phyloP scores from a whole-genome alignment of 1,140 invertebrate genomes.

The Diuraphis noxia region DNA sequence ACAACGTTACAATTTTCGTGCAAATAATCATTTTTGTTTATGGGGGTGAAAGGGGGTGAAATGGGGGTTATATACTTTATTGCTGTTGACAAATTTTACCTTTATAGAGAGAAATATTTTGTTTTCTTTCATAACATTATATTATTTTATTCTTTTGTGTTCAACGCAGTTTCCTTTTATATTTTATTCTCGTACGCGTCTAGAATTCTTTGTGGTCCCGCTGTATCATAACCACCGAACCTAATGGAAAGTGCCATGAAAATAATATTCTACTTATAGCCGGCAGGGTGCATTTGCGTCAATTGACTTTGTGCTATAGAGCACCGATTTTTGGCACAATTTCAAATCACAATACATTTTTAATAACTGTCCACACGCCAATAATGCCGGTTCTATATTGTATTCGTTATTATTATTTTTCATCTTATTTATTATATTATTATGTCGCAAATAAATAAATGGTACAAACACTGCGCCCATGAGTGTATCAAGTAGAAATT shows the following conservation, averaged over 20 bases:
- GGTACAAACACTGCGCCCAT: rapidly evolving
- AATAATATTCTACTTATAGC: not conserved
- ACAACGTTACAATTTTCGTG: not conserved
- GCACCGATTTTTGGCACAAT: not conserved
- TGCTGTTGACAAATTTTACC: not conserved
- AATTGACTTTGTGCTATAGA: not conserved
- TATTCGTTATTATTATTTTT: not conserved
- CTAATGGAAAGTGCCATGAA: no score
- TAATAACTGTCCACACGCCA: not conserved
- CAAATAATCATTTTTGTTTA: not conserved
- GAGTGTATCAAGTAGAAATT: not conserved
- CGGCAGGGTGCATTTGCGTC: not conserved
- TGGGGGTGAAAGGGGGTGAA: no score
- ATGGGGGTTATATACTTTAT: no score
- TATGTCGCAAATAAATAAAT: not conserved
- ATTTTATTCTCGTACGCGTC: not conserved
- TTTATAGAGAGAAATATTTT: not conserved
- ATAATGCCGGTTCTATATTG: not conserved
- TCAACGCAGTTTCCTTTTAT: not conserved
- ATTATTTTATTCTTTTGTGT: not conserved
- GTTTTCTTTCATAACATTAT: not conserved
- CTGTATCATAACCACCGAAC: not conserved
- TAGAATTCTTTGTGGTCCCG: not conserved
- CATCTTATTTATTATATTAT: not conserved
- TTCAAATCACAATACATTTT: not conserved